Evolutionary conservation across 2,797 vertebrate genomes (phyloP), one percentile per base, ranked within the genome.

Genomic region (Labeo calbasu): DNA sequence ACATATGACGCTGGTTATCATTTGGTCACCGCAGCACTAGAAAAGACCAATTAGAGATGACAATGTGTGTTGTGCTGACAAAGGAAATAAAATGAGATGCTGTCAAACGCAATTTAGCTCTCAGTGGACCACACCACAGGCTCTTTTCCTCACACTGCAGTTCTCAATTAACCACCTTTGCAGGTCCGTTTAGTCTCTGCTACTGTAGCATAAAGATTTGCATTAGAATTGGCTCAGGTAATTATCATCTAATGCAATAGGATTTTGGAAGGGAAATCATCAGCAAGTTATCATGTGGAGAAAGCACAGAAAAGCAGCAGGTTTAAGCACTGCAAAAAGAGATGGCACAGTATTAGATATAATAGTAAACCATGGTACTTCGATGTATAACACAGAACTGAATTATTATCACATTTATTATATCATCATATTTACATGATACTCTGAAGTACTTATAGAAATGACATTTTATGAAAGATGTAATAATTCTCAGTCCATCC

Each of bases 161-260:
- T 17, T 77, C 61, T 83, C 61, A 68, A 11, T 83, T 69, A 83
- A 48, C n/a, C 81, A 77, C 63, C n/a, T 77, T 55, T 66, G 81
- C 11, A 43, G 48, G 23, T n/a, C 50, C 2, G 48, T 75, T 82
- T 40, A 75, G 28, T 19, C 5, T 21, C 32, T 21, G 50, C 63
- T 61, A 43, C 66, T 11, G 9, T 48, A 76, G 10, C 59, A 3
- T 25, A 72, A 19, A 25, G 81, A 76, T 66, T 68, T 76, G 14
- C 69, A 63, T 50, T 63, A 2, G 55, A 83, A 76, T 25, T 19
- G 12, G 46, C 32, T 66, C 15, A 66, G 50, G 48, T 66, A 66
- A 55, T 76, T 75, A 75, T 66, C 11, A 8, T 68, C 10, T 23
- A 40, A 50, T 51, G 68, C 59, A 66, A n/a, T 10, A 32, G 25